A percentile compares a stretch with the other conserved stretches of the same genome.
Evolutionary conservation across 2,113 vertebrate genomes (phyloP).

Genomic region (Equus przewalskii): DNA sequence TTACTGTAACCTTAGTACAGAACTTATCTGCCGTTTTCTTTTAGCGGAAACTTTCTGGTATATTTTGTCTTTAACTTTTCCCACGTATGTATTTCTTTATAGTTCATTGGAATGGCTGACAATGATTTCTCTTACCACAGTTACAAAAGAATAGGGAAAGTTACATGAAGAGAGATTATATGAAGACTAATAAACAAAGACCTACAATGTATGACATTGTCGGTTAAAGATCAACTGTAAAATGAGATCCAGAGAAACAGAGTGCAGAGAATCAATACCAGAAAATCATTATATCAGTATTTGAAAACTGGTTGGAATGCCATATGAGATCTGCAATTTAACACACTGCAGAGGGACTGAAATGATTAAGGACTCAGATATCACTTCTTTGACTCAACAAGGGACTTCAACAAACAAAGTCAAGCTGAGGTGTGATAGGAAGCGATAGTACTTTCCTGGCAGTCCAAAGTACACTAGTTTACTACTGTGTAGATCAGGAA

Average conservation of each 20-base stretch:
- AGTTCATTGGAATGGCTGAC: conserved; percentile 4
- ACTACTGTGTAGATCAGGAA: background rate
- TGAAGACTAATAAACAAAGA: background rate
- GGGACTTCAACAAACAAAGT: background rate
- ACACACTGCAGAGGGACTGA: background rate
- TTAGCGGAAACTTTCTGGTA: background rate
- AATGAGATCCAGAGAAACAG: conserved; percentile 57
- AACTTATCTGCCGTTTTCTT: background rate
- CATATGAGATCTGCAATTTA: background rate
- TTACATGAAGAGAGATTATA: conserved; percentile 7
- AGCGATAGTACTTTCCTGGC: background rate
- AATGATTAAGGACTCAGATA: conserved; percentile 15
- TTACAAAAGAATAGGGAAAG: background rate
- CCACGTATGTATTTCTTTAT: background rate
- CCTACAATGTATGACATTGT: background rate
- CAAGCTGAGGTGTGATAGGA: background rate
- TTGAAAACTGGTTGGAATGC: conserved; percentile 44
- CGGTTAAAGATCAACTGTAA: conserved; percentile 55
- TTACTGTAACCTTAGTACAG: background rate
- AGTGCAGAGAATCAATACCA: conserved; percentile 62
- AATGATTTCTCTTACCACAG: background rate
- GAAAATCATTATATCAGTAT: conserved; percentile 49
- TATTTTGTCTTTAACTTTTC: conserved; percentile 27
- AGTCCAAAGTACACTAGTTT: background rate
- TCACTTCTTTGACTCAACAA: background rate